Conservation (phyloP, 1,140 invertebrate genomes). For the Drosophila nikananu region DNA sequence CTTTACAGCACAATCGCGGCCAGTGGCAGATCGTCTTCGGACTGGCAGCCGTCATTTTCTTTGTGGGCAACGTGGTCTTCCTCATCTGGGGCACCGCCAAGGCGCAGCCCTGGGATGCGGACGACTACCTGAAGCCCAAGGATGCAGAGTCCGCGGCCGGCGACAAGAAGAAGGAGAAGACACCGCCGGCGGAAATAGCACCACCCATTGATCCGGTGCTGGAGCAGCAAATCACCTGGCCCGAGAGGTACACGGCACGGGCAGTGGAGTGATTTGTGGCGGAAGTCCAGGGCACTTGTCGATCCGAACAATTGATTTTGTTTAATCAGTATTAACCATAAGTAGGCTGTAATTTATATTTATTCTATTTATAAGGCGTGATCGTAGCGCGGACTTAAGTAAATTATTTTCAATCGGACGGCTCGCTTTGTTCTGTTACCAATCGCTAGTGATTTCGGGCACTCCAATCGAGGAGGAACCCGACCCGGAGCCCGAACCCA, state of each 20-base stretch:
- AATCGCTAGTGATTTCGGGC: conserved; percentile 30
- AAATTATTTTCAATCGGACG: conserved; percentile 69
- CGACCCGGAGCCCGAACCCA: conserved; percentile 8
- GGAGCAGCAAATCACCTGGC: conserved; percentile 71
- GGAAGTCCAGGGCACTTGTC: conserved; percentile 19
- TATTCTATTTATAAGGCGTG: conserved; percentile 78
- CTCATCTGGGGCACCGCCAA: conserved; percentile 88
- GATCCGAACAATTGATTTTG: conserved; percentile 45
- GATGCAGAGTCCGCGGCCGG: conserved; percentile 44
- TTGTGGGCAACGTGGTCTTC: conserved; percentile 89
- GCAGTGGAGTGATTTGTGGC: conserved; percentile 55
- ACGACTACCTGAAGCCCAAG: conserved; percentile 64
- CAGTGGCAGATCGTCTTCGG: conserved; percentile 92
- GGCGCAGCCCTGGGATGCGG: conserved; percentile 89
- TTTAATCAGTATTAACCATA: conserved; percentile 80
- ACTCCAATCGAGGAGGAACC: conserved; percentile 43
- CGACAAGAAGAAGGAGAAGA: background rate
- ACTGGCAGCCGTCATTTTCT: conserved; percentile 89
- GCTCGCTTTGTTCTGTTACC: conserved; percentile 49
- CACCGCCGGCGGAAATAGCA: conserved; percentile 17
- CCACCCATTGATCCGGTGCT: conserved; percentile 65
- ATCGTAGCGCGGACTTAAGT: conserved; percentile 62
- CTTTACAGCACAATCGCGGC: conserved; percentile 86
- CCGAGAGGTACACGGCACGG: conserved; percentile 60
- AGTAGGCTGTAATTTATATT: conserved; percentile 81